Evolutionary conservation across 2,888 invertebrate genomes (phyloP).

Genomic region (Conus canariensis): DNA sequence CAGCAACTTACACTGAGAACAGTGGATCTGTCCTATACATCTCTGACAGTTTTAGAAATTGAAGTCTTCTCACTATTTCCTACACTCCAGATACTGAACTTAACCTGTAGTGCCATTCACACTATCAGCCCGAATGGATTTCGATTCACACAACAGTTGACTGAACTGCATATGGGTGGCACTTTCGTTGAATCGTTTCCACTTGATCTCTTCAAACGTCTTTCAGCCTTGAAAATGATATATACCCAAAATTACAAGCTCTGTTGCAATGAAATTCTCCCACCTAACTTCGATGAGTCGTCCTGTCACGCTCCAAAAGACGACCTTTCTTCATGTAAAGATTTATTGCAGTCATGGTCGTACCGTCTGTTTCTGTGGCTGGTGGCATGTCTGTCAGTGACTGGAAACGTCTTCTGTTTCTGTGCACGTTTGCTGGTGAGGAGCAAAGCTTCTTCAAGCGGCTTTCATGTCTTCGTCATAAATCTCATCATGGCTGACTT

Average conservation of each 20-base stretch:
- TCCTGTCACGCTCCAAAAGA: neutral
- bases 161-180: constrained; percentile 9
- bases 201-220: neutral
- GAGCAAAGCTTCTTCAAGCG: neutral
- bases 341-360: neutral
- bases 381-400: neutral
- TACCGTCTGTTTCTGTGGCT: neutral
- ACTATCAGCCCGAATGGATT: neutral
- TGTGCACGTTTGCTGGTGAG: neutral
- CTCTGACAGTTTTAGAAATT: neutral
- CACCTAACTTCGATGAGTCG: neutral
- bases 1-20: neutral
- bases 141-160: neutral
- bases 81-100: neutral
- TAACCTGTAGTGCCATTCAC: neutral
- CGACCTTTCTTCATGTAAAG: constrained; percentile 14
- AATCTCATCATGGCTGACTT: constrained; percentile 8
- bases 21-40: neutral
- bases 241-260: neutral
- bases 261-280: neutral
- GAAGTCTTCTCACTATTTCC: neutral
- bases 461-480: neutral
- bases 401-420: neutral
- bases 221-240: neutral
- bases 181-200: constrained; percentile 11